These are phyloP conservation scores for Chamaedrilus cognettii DNA, from an alignment of 2,888 invertebrate species.

Conservation along the genomic window DNA sequence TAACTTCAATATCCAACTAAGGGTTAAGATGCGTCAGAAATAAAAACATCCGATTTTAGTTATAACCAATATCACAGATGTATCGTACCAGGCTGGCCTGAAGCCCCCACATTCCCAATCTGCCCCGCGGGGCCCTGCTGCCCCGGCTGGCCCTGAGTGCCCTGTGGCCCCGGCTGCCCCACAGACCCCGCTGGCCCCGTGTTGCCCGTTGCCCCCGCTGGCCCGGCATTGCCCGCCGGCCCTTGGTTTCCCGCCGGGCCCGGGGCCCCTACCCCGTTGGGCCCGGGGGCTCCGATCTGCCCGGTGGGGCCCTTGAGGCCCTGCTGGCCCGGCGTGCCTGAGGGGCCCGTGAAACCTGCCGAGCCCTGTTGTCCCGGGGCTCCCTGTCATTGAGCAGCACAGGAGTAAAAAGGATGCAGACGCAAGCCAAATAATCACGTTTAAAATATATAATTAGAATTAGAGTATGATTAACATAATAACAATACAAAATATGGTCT, in stretches of 20 bases:
- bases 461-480: too few relatives aligned
- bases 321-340: constrained; percentile 9
- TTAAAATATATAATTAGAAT: too few relatives aligned
- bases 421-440: too few relatives aligned
- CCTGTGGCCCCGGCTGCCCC: constrained; percentile 18
- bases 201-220: not conserved
- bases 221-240: constrained; percentile 22
- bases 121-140: constrained; percentile 17
- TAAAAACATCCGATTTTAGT: too few relatives aligned
- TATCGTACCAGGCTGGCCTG: constrained; percentile 11
- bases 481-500: too few relatives aligned
- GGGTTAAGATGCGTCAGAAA: too few relatives aligned
- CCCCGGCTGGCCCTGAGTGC: constrained; percentile 20
- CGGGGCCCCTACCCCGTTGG: constrained; percentile 12
- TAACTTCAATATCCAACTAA: too few relatives aligned
- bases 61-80: too few relatives aligned
- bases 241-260: constrained; percentile 20
- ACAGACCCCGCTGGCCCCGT: constrained; percentile 11
- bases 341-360: not conserved
- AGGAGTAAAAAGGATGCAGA: too few relatives aligned
- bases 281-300: constrained; percentile 22
- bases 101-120: constrained; percentile 6
- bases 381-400: too few relatives aligned
- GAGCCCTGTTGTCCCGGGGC: constrained; percentile 12
- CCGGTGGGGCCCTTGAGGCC: constrained; percentile 20